Conservation (phyloP, 2,113 vertebrate species). For the Prinia subflava region DNA sequence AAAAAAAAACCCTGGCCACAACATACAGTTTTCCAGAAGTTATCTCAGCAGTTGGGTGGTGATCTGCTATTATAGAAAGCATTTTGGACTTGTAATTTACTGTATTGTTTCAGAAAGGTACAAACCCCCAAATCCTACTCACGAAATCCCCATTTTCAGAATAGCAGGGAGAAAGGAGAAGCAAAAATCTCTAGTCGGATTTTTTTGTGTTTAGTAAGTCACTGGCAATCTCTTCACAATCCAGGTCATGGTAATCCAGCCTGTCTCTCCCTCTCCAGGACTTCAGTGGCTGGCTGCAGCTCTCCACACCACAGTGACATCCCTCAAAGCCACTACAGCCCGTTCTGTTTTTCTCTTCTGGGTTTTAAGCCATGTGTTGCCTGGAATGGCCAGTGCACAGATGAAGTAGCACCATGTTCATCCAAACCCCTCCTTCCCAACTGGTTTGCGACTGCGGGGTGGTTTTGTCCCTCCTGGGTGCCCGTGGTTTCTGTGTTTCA, state of each 20-base stretch:
- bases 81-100: background rate
- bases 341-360: background rate
- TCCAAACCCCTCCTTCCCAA: background rate
- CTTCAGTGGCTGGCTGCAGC: background rate
- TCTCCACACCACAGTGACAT: background rate
- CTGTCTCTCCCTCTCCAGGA: background rate
- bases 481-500: background rate
- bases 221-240: background rate
- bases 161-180: background rate
- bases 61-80: background rate
- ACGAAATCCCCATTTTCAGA: background rate
- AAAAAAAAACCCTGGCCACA: background rate
- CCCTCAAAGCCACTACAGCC: background rate
- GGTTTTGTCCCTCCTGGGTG: background rate
- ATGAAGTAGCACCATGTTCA: background rate
- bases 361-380: background rate
- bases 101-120: background rate
- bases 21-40: background rate
- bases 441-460: fast-evolving
- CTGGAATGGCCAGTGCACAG: background rate
- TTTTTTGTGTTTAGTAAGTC: background rate
- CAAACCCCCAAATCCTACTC: background rate
- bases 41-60: background rate
- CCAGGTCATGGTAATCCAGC: background rate
- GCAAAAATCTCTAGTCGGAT: background rate